Evolutionary conservation across 2,888 invertebrate genomes (phyloP), one percentile per base, ranked within the genome.

Genomic region (Oligia strigilis): DNA sequence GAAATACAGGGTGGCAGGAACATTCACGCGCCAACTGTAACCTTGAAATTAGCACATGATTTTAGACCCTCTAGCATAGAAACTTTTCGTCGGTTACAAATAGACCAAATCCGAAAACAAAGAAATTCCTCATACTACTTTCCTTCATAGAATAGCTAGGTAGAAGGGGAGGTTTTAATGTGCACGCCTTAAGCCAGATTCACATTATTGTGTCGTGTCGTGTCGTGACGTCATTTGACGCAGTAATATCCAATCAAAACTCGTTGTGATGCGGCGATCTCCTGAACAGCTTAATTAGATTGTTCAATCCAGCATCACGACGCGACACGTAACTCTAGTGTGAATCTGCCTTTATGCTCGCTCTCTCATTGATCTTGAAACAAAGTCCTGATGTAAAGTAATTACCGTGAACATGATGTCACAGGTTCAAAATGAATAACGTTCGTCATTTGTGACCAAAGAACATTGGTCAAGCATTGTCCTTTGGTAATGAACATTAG

Each of bases 391-490:
- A 64, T 62, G 40, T 76, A 8, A 72, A 69, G 4, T 74, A 75
- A 75, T 75, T 43, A 72, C 36, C 29, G 14, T 43, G 49, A 62
- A 66, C 43, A 66, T 78, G 78, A 84, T 75, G 72, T 78, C 76
- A 85, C 58, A 67, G 43, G 23, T 58, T 72, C 69, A 60, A 65
- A 77, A 79, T 67, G 67, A 65, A 60, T 75, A 73, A 49, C 71
- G 19, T 29, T 46, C 43, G 49, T 78, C 82, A 81, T 85, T 60
- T 67, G 75, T 74, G 23, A 60, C 72, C 58, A 67, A 66, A 52
- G 40, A 62, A 58, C 52, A 75, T 17, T 29, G 67, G 78, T 76
- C 88, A 79, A 79, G 43, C 23, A 58, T 70, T 75, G 55, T 71
- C 29, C 14, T 40, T 64, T 46, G 19, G 0, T 43, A 66, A 83